A percentile compares a stretch with the other conserved stretches of the same genome.
Conservation (phyloP, 2,888 invertebrate species). For the Dione vanillae region DNA sequence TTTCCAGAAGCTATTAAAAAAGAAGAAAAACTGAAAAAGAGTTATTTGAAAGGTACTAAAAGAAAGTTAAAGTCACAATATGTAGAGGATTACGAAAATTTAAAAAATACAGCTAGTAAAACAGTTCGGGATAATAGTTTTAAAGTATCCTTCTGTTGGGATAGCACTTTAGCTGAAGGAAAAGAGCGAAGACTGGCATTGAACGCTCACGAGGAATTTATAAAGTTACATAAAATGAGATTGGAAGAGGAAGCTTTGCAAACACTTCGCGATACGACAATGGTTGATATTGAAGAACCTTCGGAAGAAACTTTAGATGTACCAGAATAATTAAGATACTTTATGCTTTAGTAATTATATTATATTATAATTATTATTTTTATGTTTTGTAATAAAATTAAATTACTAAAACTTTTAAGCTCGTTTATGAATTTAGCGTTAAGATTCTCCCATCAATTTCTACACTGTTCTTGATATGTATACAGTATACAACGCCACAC, state of each 20-base stretch:
- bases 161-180: constrained; percentile 78
- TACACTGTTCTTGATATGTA: too few relatives aligned
- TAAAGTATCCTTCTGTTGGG: constrained; percentile 83
- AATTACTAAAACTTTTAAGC: too few relatives aligned
- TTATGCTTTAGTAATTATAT: not conserved
- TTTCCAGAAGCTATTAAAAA: constrained; percentile 86
- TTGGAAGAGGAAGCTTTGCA: constrained; percentile 55
- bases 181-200: constrained; percentile 77
- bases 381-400: constrained; percentile 8
- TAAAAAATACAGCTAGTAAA: constrained; percentile 60
- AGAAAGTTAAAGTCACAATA: constrained; percentile 66
- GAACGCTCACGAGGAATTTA: constrained; percentile 66
- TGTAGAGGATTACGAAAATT: constrained; percentile 65
- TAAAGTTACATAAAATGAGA: constrained; percentile 66
- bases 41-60: constrained; percentile 74
- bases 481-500: too few relatives aligned
- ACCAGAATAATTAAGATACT: constrained; percentile 3
- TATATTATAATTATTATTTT: not conserved
- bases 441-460: too few relatives aligned
- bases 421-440: too few relatives aligned
- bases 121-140: constrained; percentile 79
- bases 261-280: constrained; percentile 14
- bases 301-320: constrained; percentile 5
- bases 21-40: constrained; percentile 69
- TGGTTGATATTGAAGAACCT: constrained; percentile 20